phyloP scores from a whole-genome alignment of 2,797 vertebrate genomes.

The Pseudochromis fuscus region DNA sequence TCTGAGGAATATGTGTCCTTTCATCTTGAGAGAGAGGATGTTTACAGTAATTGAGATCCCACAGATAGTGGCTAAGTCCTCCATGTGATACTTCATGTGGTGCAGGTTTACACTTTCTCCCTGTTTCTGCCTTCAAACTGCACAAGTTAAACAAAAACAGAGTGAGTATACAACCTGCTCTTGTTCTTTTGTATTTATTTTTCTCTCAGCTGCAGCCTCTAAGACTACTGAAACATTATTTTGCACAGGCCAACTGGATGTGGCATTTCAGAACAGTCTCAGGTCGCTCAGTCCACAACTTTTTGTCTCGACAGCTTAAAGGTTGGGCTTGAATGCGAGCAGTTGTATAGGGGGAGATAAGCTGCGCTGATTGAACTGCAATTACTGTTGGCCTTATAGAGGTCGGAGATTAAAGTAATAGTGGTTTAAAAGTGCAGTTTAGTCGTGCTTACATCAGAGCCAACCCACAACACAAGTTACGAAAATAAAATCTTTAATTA shows the following conservation, averaged over 20 bases:
- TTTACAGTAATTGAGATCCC: conserved; percentile 15
- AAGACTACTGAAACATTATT: conserved; percentile 22
- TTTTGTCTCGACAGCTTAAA: background rate
- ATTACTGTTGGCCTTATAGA: conserved; percentile 3
- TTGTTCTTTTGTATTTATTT: conserved; percentile 10
- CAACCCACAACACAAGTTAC: background rate
- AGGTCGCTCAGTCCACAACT: background rate
- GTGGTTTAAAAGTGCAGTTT: conserved; percentile 20
- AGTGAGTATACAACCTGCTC: conserved; percentile 11
- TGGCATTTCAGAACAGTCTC: conserved; percentile 4
- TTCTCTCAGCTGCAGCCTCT: conserved; percentile 15
- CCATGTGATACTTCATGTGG: background rate
- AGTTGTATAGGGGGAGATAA: conserved; percentile 9
- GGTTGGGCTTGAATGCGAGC: background rate
- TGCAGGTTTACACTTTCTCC: conserved; percentile 8
- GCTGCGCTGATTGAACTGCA: conserved; percentile 16
- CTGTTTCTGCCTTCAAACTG: conserved; percentile 13
- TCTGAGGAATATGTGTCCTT: background rate
- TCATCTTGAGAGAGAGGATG: conserved; percentile 13
- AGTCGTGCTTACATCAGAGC: background rate
- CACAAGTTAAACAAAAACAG: conserved; percentile 22
- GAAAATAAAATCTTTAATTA: background rate
- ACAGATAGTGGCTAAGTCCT: conserved; percentile 18
- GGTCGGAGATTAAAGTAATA: conserved; percentile 23
- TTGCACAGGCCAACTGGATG: background rate